Base-by-base conservation (phyloP, 2,888 invertebrate species). In the Drosophila tanythrix region DNA sequence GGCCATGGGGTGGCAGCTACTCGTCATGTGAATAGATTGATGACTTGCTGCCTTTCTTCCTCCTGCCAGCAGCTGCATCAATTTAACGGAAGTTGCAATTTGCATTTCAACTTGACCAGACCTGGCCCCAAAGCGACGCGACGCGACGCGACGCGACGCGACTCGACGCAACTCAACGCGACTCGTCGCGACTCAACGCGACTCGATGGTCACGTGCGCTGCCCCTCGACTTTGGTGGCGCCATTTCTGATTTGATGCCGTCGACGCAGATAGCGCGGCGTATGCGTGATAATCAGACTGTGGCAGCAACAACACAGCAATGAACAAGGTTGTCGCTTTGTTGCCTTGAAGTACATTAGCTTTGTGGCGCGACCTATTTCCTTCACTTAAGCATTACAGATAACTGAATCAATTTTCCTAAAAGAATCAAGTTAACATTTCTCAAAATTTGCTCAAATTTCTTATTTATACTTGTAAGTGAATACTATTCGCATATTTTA, bases 21-120 rank as follows among this genome's bases (percentile, higher is more conserved):
- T 63, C 79, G 78, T 79, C 78, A 79, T 79, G 67, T 70, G 81
- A 72, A 76, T 25, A 38, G 36, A 38, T 38, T 10, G 15, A 53
- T 53, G 53, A 46, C 27, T 51, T 29, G 36, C 27, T 36, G 36
- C 36, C 35, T 35, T 33, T 31, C 33, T 53, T n/a, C 18, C 55
- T 33, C 11, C 55, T 38, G 27, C 36, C 10, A 29, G 38, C 82
- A 82, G 84, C 89, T 83, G 89, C 85, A 68, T 63, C 85, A 85
- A 85, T 89, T 85, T 89, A 85, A 87, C 86, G 86, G 85, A 87
- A 89, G 86, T 87, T 89, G 80, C 85, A 88, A 84, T 88, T 87
- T 89, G 88, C 88, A 89, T 87, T 82, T 84, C 77, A 86, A 81
- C 86, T 88, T 88, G 86, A 86, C 83, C 88, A 76, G 69, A 57